A percentile compares a stretch with the other conserved stretches of the same genome.
These are phyloP conservation scores for Apoda limacodes DNA, from an alignment of 2,888 invertebrate genomes.

Conservation along the genomic window DNA sequence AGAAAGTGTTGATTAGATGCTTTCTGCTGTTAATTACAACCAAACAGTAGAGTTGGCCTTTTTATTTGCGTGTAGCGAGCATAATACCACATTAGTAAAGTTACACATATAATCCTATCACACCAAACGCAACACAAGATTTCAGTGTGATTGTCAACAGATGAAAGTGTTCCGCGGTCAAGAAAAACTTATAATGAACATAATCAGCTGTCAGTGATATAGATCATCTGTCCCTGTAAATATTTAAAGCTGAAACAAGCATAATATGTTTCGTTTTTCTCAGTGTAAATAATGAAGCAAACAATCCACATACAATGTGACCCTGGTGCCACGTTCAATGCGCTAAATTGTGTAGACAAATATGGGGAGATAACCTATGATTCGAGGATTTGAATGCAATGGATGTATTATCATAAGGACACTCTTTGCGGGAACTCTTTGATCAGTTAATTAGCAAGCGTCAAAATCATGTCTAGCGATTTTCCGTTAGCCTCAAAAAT, in stretches of 20 bases:
- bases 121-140: constrained; percentile 33
- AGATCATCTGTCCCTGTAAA: constrained; percentile 71
- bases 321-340: constrained; percentile 34
- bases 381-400: constrained; percentile 49
- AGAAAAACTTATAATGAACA: constrained; percentile 69
- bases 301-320: constrained; percentile 50
- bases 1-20: constrained; percentile 71
- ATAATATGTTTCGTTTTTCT: constrained; percentile 49
- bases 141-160: constrained; percentile 44
- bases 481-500: constrained; percentile 48
- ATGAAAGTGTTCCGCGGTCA: constrained; percentile 61
- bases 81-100: constrained; percentile 51
- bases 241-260: constrained; percentile 66
- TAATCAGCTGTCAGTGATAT: constrained; percentile 71
- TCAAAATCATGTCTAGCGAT: constrained; percentile 60
- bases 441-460: too few relatives aligned
- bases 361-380: constrained; percentile 69
- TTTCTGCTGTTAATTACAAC: constrained; percentile 67
- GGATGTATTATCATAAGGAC: constrained; percentile 53
- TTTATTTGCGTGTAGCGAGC: constrained; percentile 52
- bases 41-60: constrained; percentile 62
- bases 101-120: constrained; percentile 37
- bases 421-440: too few relatives aligned
- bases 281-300: constrained; percentile 51
- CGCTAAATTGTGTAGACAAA: constrained; percentile 38